Percentiles rank a stretch among this genome's conserved stretches.
Conservation (phyloP, 2,797 vertebrate species). For the Scolopax rusticola region DNA sequence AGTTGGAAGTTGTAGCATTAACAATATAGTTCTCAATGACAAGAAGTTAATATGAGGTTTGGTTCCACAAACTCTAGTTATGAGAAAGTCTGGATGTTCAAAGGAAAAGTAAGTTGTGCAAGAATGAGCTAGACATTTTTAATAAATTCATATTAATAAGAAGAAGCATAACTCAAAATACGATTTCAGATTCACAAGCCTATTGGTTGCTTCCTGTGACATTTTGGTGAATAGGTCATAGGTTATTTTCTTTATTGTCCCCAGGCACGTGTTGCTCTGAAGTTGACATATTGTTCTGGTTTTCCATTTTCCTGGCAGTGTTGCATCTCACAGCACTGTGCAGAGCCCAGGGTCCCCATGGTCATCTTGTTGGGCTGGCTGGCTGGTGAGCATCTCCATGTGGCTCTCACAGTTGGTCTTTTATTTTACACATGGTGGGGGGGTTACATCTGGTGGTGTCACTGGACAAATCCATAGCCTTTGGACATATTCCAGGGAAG, state of each 20-base stretch:
- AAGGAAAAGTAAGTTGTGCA: neutral
- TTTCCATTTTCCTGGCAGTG: neutral
- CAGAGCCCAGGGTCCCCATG: neutral
- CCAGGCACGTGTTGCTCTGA: neutral
- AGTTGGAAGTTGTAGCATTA: neutral
- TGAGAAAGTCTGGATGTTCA: neutral
- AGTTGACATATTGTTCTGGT: neutral
- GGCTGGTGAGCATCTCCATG: too few species aligned
- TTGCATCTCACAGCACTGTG: neutral
- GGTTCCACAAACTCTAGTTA: neutral
- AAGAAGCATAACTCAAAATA: neutral
- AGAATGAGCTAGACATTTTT: neutral
- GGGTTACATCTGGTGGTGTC: neutral
- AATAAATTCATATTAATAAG: neutral
- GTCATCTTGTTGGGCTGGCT: neutral
- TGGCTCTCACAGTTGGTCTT: rapidly evolving
- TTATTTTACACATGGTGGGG: neutral
- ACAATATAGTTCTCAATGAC: neutral
- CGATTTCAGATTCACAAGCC: neutral
- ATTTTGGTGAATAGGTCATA: neutral
- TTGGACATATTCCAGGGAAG: neutral
- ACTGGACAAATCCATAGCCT: neutral
- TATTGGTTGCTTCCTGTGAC: neutral
- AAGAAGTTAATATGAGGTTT: neutral
- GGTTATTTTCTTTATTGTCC: neutral